These are phyloP conservation scores for Guaruba guarouba DNA, from an alignment of 2,113 vertebrate species.

Conservation along the genomic window DNA sequence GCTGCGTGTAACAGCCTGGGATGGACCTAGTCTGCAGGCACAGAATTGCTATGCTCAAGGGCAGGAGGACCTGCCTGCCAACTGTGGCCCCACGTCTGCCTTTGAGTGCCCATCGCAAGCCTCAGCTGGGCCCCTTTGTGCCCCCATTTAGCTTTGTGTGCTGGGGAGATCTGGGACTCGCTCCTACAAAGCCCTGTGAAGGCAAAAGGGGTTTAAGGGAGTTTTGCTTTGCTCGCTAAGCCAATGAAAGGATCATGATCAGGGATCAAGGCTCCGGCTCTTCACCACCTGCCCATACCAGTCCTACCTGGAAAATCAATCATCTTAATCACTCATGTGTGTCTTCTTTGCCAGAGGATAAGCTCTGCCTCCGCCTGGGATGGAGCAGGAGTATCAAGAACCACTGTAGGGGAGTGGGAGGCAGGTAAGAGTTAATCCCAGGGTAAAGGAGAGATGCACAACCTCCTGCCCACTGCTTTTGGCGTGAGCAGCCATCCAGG, in stretches of 20 bases:
- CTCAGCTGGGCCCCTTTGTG: fast-evolving
- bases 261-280: background rate
- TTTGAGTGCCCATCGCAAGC: background rate
- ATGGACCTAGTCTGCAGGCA: background rate
- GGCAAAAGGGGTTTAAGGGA: background rate
- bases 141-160: background rate
- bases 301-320: background rate
- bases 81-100: background rate
- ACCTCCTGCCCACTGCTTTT: background rate
- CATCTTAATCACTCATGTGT: fast-evolving
- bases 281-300: background rate
- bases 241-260: background rate
- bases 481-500: background rate
- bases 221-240: background rate
- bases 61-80: background rate
- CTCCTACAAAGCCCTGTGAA: background rate
- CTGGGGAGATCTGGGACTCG: background rate
- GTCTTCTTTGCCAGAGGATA: background rate
- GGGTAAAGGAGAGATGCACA: background rate
- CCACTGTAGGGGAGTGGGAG: background rate
- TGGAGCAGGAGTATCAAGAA: background rate
- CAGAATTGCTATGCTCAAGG: background rate
- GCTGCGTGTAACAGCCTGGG: background rate
- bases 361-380: background rate
- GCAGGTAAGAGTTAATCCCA: background rate